These are phyloP conservation scores for Colossoma macropomum DNA, from an alignment of 2,113 vertebrate species.

Conservation along the genomic window DNA sequence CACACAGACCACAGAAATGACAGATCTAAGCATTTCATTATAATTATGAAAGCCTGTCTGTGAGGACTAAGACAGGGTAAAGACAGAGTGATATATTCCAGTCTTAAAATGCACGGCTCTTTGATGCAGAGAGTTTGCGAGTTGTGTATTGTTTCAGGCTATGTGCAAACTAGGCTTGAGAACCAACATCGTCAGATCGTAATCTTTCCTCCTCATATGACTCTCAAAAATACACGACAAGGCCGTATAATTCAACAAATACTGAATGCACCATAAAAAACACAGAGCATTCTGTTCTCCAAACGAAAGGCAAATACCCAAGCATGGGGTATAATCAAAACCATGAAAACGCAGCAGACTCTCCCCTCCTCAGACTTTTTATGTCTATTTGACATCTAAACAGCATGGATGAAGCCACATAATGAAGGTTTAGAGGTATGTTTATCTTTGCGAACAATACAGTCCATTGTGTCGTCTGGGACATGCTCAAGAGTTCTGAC, in stretches of 20 bases:
- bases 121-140: too few relatives aligned
- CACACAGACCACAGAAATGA: not conserved
- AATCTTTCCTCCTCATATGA: slow-evolving; percentile 22
- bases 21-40: not conserved
- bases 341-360: slow-evolving; percentile 12
- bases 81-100: not conserved
- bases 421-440: slow-evolving; percentile 46
- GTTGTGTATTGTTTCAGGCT: too few relatives aligned
- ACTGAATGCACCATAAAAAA: slow-evolving; percentile 33
- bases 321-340: slow-evolving; percentile 44
- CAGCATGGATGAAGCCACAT: slow-evolving; percentile 48
- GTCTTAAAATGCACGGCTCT: slow-evolving; percentile 7
- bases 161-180: slow-evolving; percentile 7
- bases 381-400: slow-evolving; percentile 30
- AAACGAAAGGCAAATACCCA: slow-evolving; percentile 9
- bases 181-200: slow-evolving; percentile 21
- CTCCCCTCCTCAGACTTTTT: slow-evolving; percentile 36
- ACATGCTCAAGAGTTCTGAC: slow-evolving; percentile 34
- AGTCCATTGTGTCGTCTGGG: slow-evolving; percentile 32
- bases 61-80: not conserved
- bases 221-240: too few relatives aligned
- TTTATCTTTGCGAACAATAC: slow-evolving; percentile 46
- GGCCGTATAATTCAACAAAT: slow-evolving; percentile 40
- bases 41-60: not conserved
- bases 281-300: slow-evolving; percentile 18